Base-by-base conservation (phyloP, 2,797 vertebrate genomes). In the Liasis olivaceus region DNA sequence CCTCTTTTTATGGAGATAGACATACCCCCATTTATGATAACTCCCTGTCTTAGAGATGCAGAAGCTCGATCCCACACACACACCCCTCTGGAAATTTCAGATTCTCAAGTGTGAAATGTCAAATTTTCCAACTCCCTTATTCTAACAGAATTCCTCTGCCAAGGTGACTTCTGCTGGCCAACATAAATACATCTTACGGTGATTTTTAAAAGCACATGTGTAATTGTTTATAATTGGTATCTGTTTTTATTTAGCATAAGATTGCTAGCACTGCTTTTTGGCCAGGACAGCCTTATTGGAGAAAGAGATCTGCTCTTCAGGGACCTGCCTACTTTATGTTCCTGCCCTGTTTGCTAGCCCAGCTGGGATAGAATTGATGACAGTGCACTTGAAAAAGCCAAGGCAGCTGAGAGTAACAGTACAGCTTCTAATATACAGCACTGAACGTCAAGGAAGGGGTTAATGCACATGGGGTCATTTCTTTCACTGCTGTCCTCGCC, bases 41-140 rank as follows among this genome's bases (percentile, higher is more conserved):
- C 81, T 36, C 26, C 92, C 92, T 36, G 36, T 36, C 36, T 69
- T 81, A 96, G 93, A 97, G 97, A 98, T 97, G 94, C 94, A 95
- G 91, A 91, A 97, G 91, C 89, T 96, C 97, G 97, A 97, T 98
- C 96, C 31, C 31, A 22, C 54, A 60, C 24, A 42, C 69, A 6
- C 1, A 9, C 14, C n/a, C 2, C 86, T 59, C 42, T 14, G 28
- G 47, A 85, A 54, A 96, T 96, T 96, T 87, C 93, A 95, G 31
- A 95, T 97, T 94, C 87, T 95, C 97, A 98, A 98, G 98, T 96
- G 93, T 93, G 96, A 98, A 97, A 98, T 97, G 97, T 97, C 97
- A 97, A 97, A 97, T 97, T 97, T 97, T 96, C 93, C 91, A 94
- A 94, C 94, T 96, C 94, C 64, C 93, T 96, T 96, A 94, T 91